Percentiles rank a stretch among this genome's conserved stretches.
These are phyloP conservation scores for Branchinecta lindahli DNA, from an alignment of 1,140 invertebrate species.

Conservation along the genomic window DNA sequence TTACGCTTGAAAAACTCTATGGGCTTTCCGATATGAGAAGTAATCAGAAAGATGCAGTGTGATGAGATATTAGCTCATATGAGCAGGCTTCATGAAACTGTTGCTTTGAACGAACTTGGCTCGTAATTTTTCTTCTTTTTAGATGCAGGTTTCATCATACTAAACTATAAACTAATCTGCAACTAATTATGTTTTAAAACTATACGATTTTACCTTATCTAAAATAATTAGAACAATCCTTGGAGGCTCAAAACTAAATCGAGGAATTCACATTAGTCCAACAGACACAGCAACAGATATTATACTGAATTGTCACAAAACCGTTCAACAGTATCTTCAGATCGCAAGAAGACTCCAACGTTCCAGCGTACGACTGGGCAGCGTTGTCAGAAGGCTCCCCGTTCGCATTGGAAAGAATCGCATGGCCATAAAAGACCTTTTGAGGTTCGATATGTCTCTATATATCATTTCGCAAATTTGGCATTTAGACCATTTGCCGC, in stretches of 20 bases:
- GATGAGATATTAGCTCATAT: conserved; percentile 4
- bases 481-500: conserved; percentile 1
- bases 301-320: too few species aligned
- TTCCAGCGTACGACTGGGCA: conserved; percentile 4
- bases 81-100: neutral
- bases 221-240: too few species aligned
- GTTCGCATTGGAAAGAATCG: neutral
- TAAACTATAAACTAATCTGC: too few species aligned
- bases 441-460: conserved; percentile 8
- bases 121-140: too few species aligned
- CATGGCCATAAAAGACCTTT: conserved; percentile 8
- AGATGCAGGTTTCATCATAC: too few species aligned
- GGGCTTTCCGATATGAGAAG: conserved; percentile 3
- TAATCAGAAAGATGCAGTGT: neutral
- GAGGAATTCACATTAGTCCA: too few species aligned
- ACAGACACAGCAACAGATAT: too few species aligned
- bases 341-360: conserved; percentile 4
- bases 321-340: conserved; percentile 5
- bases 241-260: too few species aligned
- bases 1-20: conserved; percentile 9
- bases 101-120: too few species aligned
- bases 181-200: too few species aligned
- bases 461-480: conserved; percentile 6
- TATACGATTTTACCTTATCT: too few species aligned
- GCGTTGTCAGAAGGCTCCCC: neutral